A percentile compares a stretch with the other conserved stretches of the same genome.
Evolutionary conservation across 2,888 invertebrate species (phyloP).

Genomic region (Tetragonula carbonaria): DNA sequence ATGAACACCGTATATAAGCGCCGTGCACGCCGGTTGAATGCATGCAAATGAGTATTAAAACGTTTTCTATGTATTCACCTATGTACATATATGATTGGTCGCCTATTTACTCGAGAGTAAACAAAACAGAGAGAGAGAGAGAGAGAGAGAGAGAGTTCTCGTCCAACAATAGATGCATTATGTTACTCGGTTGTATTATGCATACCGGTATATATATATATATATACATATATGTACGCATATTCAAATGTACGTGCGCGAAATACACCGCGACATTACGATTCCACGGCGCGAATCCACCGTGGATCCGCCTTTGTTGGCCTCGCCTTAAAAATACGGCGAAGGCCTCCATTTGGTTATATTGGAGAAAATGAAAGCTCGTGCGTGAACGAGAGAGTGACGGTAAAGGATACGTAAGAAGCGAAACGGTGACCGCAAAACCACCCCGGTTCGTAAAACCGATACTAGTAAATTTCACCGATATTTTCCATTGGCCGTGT

Average conservation of each 20-base stretch:
- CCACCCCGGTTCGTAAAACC: constrained; percentile 26
- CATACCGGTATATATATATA: constrained; percentile 42
- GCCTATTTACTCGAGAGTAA: constrained; percentile 45
- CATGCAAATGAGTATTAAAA: constrained; percentile 72
- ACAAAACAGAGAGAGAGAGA: constrained; percentile 1
- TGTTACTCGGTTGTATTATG: constrained; percentile 57
- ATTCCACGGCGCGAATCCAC: constrained; percentile 45
- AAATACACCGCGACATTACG: constrained; percentile 51
- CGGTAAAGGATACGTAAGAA: constrained; percentile 12
- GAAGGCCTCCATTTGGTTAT: constrained; percentile 39
- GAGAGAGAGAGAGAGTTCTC: constrained; percentile 33
- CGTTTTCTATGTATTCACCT: constrained; percentile 48
- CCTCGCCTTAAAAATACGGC: constrained; percentile 45
- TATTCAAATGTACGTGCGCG: constrained; percentile 23
- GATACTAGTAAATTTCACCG: background rate
- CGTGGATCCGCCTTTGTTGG: constrained; percentile 54
- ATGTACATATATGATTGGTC: constrained; percentile 37
- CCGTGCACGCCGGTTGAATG: constrained; percentile 45
- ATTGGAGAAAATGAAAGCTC: constrained; percentile 56
- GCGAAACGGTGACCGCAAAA: constrained; percentile 13
- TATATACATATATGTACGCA: background rate
- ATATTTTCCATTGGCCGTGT: background rate
- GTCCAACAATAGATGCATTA: constrained; percentile 69
- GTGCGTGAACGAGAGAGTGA: constrained; percentile 45
- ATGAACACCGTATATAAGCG: constrained; percentile 59